Base-by-base conservation (phyloP, 2,888 invertebrate genomes). In the Dysmachus trigonus region DNA sequence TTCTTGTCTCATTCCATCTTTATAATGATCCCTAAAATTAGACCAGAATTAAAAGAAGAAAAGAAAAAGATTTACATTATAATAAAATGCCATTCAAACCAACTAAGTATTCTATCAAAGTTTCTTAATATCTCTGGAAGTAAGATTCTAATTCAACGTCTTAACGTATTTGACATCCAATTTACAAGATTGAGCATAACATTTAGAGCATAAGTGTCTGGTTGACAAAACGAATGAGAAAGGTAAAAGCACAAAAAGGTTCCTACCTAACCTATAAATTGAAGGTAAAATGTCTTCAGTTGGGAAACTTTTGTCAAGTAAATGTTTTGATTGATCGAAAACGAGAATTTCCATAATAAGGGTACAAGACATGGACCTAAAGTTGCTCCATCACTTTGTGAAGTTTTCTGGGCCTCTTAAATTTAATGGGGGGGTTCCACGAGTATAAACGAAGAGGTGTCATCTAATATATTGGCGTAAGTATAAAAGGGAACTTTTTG, bases 401-500 rank as follows among this genome's bases (percentile, higher is more conserved):
- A 62, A 62, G 22, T 62, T 62, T 22, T 62, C 3, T 10, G 62
- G 22, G 27, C 27, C 47, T 62, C 62, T 62, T 62, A 62, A 18
- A 62, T 18, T 62, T 62, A 62, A 62, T 62, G 62, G 22, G 62
- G 62, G 18, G 22, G 1, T 22, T 62, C 7, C 27, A 22, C 27
- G 22, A 62, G 62, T 18, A 62, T 62, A 62, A n/a, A 62, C 35
- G 76, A 8, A 10, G 10, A 41, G 33, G 76, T 76, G 35, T 35
- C 76, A 76, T 38, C 76, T 76, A 33, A 76, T 18, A 76, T 76
- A 76, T 76, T 76, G 76, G n/a, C 38, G 33, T 35, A 38, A n/a
- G n/a, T 13, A 76, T 35, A 18, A 76, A 76, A 76, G 76, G 22
- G 38, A 62, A 76, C 38, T 35, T 72, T 31, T 41, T 10, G 33